Evolutionary conservation across 2,797 vertebrate species (phyloP).

Genomic region (Myotis planiceps): DNA sequence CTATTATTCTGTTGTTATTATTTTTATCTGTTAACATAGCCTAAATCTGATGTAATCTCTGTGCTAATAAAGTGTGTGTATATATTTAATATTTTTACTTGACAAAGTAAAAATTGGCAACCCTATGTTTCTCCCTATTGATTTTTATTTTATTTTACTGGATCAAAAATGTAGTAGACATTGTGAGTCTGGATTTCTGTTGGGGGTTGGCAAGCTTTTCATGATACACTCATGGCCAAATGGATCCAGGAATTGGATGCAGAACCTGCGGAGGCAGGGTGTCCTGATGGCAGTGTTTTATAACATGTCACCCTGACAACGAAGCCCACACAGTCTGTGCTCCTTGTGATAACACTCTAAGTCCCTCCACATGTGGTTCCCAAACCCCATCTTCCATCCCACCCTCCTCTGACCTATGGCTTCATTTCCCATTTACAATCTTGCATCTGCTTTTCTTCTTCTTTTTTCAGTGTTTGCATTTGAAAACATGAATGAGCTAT

Average conservation of each 20-base stretch:
- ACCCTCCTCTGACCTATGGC: background rate
- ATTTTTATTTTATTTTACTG: background rate
- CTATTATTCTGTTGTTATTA: background rate
- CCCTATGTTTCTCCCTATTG: background rate
- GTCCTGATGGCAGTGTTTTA: background rate
- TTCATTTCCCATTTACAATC: background rate
- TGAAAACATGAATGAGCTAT: slow-evolving; percentile 37
- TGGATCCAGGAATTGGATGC: background rate
- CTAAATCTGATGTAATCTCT: background rate
- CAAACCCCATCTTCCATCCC: background rate
- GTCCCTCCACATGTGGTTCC: background rate
- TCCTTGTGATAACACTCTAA: background rate
- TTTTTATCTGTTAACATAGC: background rate
- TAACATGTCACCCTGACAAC: slow-evolving; percentile 2
- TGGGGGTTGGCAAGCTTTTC: background rate
- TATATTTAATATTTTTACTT: background rate
- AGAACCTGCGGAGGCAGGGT: background rate
- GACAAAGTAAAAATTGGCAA: slow-evolving; percentile 46
- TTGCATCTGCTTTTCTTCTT: background rate
- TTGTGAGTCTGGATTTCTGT: background rate
- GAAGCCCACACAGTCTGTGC: background rate
- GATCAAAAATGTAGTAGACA: background rate
- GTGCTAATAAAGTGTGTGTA: background rate
- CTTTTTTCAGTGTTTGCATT: background rate
- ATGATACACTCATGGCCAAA: background rate